A percentile compares a stretch with the other conserved stretches of the same genome.
phyloP scores from a whole-genome alignment of 2,797 vertebrate species.

The Phataginus tetradactyla region DNA sequence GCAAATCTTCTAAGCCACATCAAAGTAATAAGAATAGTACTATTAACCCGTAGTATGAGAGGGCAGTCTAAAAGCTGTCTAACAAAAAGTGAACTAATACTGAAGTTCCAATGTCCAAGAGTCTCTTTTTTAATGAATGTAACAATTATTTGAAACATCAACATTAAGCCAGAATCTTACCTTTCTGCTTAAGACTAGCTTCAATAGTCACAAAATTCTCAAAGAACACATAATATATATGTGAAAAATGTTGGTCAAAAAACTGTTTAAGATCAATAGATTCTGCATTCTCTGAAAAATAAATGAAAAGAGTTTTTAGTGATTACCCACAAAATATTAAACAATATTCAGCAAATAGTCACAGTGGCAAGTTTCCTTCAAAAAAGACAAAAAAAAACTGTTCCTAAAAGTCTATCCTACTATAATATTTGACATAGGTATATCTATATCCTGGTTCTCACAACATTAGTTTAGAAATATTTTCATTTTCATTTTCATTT shows the following conservation, averaged over 20 bases:
- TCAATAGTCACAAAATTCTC: conserved; percentile 99
- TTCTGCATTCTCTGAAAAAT: conserved; percentile 95
- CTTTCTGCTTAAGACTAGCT: conserved; percentile 98
- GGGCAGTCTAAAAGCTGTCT: neutral
- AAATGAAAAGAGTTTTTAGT: conserved; percentile 70
- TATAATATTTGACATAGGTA: conserved; percentile 23
- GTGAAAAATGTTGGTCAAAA: conserved; percentile 97
- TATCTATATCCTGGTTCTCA: neutral
- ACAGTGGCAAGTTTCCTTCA: conserved; percentile 33
- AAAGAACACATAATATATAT: conserved; percentile 99
- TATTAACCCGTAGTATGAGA: neutral
- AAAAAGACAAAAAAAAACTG: conserved; percentile 26
- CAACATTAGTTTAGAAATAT: neutral
- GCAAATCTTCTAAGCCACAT: neutral
- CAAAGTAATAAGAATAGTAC: neutral
- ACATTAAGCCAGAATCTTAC: conserved; percentile 83
- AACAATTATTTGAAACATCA: conserved; percentile 47
- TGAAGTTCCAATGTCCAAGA: neutral
- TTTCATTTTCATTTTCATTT: neutral
- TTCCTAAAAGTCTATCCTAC: conserved; percentile 24
- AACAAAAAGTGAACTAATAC: neutral
- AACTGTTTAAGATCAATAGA: conserved; percentile 97
- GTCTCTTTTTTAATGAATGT: conserved; percentile 17
- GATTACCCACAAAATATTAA: conserved; percentile 40
- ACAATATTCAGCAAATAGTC: conserved; percentile 30